Evolutionary conservation across 2,888 invertebrate species (phyloP).

Genomic region (Drosophila fungiperda): DNA sequence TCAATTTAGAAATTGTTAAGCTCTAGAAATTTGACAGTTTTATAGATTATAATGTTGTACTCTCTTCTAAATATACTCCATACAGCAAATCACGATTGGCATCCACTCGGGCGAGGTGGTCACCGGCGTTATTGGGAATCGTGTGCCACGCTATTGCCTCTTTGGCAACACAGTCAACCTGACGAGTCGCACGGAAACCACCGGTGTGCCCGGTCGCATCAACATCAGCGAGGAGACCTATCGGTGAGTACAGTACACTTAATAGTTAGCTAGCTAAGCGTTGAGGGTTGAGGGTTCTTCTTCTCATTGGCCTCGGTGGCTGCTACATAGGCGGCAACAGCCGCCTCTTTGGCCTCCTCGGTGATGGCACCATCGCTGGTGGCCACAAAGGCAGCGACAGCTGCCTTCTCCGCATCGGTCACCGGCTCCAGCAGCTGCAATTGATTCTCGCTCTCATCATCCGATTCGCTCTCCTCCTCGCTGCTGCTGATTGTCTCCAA

Average conservation of each 20-base stretch:
- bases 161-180: constrained; percentile 98
- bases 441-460: constrained; percentile 70
- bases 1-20: constrained; percentile 20
- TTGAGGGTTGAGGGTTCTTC: constrained; percentile 6
- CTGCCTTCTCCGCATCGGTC: constrained; percentile 70
- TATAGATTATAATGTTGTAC: constrained; percentile 2
- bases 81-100: constrained; percentile 95
- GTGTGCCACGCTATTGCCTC: constrained; percentile 96
- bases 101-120: constrained; percentile 98
- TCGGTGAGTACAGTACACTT: constrained; percentile 87
- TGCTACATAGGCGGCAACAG: constrained; percentile 56
- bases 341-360: constrained; percentile 62
- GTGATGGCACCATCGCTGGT: constrained; percentile 54
- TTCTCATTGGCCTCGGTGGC: constrained; percentile 25
- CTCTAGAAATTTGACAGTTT: constrained; percentile 3
- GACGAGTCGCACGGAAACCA: constrained; percentile 96
- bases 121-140: constrained; percentile 96
- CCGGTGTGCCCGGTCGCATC: constrained; percentile 94
- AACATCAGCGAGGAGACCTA: constrained; percentile 97
- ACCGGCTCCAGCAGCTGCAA: constrained; percentile 64
- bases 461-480: constrained; percentile 42
- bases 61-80: neutral
- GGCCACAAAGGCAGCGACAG: constrained; percentile 65
- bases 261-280: constrained; percentile 47
- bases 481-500: constrained; percentile 68